Conservation (phyloP, 1,140 invertebrate genomes). For the Ptiloglossa arizonensis region DNA sequence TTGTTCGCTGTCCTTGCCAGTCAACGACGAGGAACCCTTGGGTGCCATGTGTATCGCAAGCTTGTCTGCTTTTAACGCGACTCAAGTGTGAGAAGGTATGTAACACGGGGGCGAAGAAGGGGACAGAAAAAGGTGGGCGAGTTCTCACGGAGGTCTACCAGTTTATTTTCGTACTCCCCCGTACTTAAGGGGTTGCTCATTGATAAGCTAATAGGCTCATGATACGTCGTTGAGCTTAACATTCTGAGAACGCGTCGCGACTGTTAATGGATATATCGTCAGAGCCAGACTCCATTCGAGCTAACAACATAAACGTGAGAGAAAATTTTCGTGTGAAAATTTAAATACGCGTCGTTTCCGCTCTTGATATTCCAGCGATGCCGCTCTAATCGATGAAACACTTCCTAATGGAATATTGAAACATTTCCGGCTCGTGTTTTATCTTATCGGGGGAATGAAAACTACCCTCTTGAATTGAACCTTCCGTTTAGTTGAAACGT, state of each 20-base stretch:
- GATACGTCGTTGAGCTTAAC: slow-evolving; percentile 66
- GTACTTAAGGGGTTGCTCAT: slow-evolving; percentile 67
- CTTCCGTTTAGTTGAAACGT: no score
- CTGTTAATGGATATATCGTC: slow-evolving; percentile 44
- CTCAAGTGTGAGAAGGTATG: slow-evolving; percentile 54
- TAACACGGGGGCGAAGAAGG: slow-evolving; percentile 44
- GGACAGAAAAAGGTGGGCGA: slow-evolving; percentile 61
- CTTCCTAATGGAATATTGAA: no score
- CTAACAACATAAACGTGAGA: slow-evolving; percentile 52
- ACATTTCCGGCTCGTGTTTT: no score
- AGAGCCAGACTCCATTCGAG: background rate
- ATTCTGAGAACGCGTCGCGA: slow-evolving; percentile 59
- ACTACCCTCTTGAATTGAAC: no score
- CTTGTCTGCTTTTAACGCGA: slow-evolving; percentile 46
- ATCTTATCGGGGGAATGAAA: no score
- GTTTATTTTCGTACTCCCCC: slow-evolving; percentile 74
- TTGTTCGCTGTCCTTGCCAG: slow-evolving; percentile 52
- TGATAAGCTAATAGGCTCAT: slow-evolving; percentile 75
- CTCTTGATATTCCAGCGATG: background rate
- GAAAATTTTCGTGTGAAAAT: slow-evolving; percentile 40
- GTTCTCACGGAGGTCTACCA: slow-evolving; percentile 60
- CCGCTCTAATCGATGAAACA: no score
- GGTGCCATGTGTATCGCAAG: slow-evolving; percentile 56
- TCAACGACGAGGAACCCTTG: slow-evolving; percentile 27
- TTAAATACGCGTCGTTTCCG: background rate